Evolutionary conservation across 92 coral and sea anemone genomes (phyloP).

Genomic region (Zoanthus sociatus): DNA sequence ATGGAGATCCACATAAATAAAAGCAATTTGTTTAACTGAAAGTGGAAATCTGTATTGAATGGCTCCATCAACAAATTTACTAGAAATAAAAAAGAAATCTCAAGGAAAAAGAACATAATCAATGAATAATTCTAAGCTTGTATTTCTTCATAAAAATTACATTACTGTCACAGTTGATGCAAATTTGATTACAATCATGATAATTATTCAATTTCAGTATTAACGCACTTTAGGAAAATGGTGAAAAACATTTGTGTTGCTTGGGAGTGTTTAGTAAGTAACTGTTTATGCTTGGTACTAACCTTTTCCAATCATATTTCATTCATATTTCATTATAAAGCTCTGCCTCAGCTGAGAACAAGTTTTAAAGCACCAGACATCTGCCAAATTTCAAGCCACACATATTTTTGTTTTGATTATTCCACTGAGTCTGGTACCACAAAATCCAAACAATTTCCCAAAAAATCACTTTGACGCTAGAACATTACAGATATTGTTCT

Average conservation of each 20-base stretch:
- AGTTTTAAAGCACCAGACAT: slow-evolving; percentile 32
- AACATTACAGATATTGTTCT: slow-evolving; percentile 19
- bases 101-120: too few species aligned
- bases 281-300: background rate
- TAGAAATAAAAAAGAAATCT: too few species aligned
- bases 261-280: background rate
- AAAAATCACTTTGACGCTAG: slow-evolving; percentile 26
- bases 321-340: slow-evolving; percentile 34
- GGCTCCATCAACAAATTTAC: too few species aligned
- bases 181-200: too few species aligned
- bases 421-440: slow-evolving; percentile 36
- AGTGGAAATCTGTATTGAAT: too few species aligned
- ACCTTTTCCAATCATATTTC: slow-evolving; percentile 41
- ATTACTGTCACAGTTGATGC: too few species aligned
- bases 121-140: too few species aligned
- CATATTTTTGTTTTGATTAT: slow-evolving; percentile 28
- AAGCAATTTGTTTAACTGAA: too few species aligned
- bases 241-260: background rate
- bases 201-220: too few species aligned
- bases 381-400: slow-evolving; percentile 49
- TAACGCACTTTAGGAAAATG: too few species aligned
- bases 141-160: too few species aligned
- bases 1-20: too few species aligned
- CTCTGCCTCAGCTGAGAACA: slow-evolving; percentile 32
- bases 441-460: slow-evolving; percentile 18